Base-by-base conservation (phyloP, 2,797 vertebrate genomes). In the Sebastes oblongus region DNA sequence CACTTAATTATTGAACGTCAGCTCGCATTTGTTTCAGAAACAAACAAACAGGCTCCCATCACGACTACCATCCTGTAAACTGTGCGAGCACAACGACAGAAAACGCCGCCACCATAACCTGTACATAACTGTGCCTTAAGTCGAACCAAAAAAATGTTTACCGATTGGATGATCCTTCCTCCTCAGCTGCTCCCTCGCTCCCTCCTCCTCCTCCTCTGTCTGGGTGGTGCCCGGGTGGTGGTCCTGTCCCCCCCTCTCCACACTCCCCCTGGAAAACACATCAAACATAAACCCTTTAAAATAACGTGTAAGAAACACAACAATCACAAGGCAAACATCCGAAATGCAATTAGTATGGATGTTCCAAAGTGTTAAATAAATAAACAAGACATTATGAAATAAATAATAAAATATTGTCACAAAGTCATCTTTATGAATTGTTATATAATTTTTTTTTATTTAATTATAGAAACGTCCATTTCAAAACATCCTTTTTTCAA, bases 201-300 rank as follows among this genome's bases (percentile, higher is more conserved):
- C 12, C 36, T 39, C 36, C 32, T 34, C 32, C 32, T 78, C 39
- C 39, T 42, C 39, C 5, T 61, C 5, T 61, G 52, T 85, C 79
- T 77, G 68, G 75, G 69, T 78, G 86, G 81, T 68, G 79, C 75
- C 75, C 58, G 30, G 55, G 72, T 59, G 36, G 75, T 80, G 90
- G 88, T 80, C 90, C 89, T 77, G 88, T 42, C 79, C 90, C 76
- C 84, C 81, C 84, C 85, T 75, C 87, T 58, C 84, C 80, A 59
- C 87, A 60, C 83, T 78, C 78, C 90, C 84, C 88, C 92, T 93
- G 82, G 16, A 54, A 80, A 80, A 84, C 22, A 89, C n/a, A 84
- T 9, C 18, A 72, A 65, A 81, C 56, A 86, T 8, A 2, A 59
- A 29, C 4, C 32, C 10, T 58, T 76, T 25, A 24, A 66, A 30